These are phyloP conservation scores for Manduca sexta DNA, from an alignment of 1,140 invertebrate species.

Conservation along the genomic window DNA sequence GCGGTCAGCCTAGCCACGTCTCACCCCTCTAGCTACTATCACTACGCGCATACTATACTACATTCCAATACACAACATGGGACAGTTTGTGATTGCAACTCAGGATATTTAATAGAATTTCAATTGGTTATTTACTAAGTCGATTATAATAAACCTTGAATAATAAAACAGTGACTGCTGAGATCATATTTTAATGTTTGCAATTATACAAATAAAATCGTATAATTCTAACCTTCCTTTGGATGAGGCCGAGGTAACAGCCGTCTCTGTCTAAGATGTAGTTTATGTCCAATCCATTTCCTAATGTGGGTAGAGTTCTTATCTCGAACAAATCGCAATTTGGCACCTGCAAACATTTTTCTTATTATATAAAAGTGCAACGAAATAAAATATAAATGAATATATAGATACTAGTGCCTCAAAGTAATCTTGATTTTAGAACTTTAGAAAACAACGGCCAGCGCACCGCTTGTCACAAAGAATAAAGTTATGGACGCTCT, in stretches of 20 bases:
- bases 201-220: not conserved
- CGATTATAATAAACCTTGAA: too few species aligned
- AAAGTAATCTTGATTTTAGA: too few species aligned
- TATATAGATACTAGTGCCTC: too few species aligned
- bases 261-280: constrained; percentile 75
- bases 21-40: not conserved
- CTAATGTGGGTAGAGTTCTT: constrained; percentile 72
- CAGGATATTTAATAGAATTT: too few species aligned
- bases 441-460: too few species aligned
- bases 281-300: constrained; percentile 61
- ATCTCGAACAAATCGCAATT: constrained; percentile 82
- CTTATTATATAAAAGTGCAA: constrained; percentile 1
- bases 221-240: constrained; percentile 74
- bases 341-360: constrained; percentile 75
- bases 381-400: too few species aligned
- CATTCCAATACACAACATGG: not conserved
- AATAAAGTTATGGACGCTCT: too few species aligned
- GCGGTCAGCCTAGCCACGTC: constrained; percentile 26
- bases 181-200: too few species aligned
- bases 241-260: constrained; percentile 81
- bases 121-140: too few species aligned
- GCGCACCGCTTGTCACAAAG: too few species aligned
- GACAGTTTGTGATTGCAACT: too few species aligned
- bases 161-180: too few species aligned
- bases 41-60: not conserved